A percentile compares a stretch with the other conserved stretches of the same genome.
Conservation (phyloP, 1,140 invertebrate species). For the Goniozus legneri region DNA sequence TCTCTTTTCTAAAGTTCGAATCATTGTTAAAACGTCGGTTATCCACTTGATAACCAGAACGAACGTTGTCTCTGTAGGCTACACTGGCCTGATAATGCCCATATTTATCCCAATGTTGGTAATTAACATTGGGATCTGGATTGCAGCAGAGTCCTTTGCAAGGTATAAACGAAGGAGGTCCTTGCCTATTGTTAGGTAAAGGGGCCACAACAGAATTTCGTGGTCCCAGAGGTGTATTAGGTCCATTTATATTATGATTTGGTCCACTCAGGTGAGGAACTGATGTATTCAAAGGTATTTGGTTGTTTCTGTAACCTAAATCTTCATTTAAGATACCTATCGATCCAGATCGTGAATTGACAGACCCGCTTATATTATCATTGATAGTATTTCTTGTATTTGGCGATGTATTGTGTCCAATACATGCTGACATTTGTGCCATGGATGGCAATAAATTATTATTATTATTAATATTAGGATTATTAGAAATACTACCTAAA, state of each 20-base stretch:
- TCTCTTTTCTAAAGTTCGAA: constrained; percentile 37
- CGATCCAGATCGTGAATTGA: constrained; percentile 23
- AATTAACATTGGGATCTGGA: constrained; percentile 34
- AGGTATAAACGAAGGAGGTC: constrained; percentile 24
- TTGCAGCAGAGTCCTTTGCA: constrained; percentile 48
- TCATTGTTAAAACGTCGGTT: constrained; percentile 34
- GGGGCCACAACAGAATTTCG: constrained; percentile 23
- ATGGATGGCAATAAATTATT: constrained; percentile 20
- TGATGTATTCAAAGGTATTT: constrained; percentile 26
- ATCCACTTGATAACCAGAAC: constrained; percentile 28
- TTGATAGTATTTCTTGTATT: constrained; percentile 22
- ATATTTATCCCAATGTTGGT: constrained; percentile 45
- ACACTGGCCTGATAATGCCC: constrained; percentile 33
- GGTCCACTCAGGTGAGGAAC: constrained; percentile 18
- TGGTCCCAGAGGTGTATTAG: constrained; percentile 14
- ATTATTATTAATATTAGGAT: constrained; percentile 13
- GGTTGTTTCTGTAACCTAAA: constrained; percentile 29
- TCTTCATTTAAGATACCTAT: constrained; percentile 32
- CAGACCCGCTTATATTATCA: constrained; percentile 20
- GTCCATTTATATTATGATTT: constrained; percentile 22
- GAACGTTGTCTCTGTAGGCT: constrained; percentile 40
- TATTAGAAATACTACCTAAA: constrained; percentile 14
- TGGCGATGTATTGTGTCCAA: constrained; percentile 20
- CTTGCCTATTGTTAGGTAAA: constrained; percentile 26
- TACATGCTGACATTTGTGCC: constrained; percentile 27